Conservation (phyloP, 2,797 vertebrate species). For the Lerista edwardsae region DNA sequence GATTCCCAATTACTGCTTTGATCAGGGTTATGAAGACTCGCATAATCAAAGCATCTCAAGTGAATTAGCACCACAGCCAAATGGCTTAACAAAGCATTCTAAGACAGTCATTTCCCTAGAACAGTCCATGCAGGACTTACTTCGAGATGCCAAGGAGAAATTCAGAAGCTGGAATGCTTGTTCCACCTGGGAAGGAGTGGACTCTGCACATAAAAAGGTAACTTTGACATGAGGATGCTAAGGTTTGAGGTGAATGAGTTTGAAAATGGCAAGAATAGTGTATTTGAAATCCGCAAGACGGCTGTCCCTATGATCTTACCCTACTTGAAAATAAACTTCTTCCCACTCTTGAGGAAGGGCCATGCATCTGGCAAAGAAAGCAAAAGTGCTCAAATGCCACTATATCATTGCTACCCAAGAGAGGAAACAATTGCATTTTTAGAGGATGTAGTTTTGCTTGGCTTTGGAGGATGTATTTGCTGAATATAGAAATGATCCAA, state of each 20-base stretch:
- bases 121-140: constrained; percentile 71
- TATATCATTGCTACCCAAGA: neutral
- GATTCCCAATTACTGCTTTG: constrained; percentile 78
- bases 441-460: neutral
- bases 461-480: too few species aligned
- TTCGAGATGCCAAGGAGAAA: constrained; percentile 76
- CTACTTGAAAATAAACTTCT: neutral
- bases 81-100: constrained; percentile 54
- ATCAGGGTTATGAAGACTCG: constrained; percentile 29
- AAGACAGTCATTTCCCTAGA: constrained; percentile 62
- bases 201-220: constrained; percentile 82
- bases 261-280: neutral
- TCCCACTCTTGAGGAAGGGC: neutral
- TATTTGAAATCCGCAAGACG: neutral
- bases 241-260: neutral
- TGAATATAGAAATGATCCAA: neutral
- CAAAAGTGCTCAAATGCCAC: neutral
- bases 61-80: constrained; percentile 3
- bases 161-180: constrained; percentile 74
- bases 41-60: constrained; percentile 39
- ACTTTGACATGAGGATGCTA: neutral
- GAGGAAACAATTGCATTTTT: too few species aligned
- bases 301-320: neutral
- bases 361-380: neutral
- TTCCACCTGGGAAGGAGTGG: constrained; percentile 71